Evolutionary conservation across 1,140 invertebrate species (phyloP), one percentile per base, ranked within the genome.

Genomic region (Drosophila melanogaster): DNA sequence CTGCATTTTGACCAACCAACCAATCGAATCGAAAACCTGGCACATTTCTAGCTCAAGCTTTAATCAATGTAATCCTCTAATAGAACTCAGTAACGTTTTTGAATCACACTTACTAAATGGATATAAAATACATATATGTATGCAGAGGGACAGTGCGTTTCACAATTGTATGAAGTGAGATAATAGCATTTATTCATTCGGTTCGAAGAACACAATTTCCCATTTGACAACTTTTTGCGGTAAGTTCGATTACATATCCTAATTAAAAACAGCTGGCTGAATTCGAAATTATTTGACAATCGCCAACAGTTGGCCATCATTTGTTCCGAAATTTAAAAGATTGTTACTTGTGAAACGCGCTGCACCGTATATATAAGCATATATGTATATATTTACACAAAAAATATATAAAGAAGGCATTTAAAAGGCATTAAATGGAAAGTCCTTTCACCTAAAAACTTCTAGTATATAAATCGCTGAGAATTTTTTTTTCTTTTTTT

Each of bases 1-100:
- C 50, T 70, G 33, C n/a, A 70, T 53, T 40, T 26, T 51, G 66
- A 47, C 66, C 49, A 69, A 57, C 19, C 19, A 67, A 46, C 43
- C 17, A 38, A 30, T 35, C 35, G 6, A 72, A 69, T 61, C 26
- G n/a, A 17, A 47, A 71, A 72, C 75, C 75, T 75, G 71, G 71
- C 75, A 79, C 74, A 58, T 53, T 43, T 51, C 41, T 40, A 72
- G 73, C 79, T 56, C 73, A 59, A 53, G 64, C 59, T 57, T 53
- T 41, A 59, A 53, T 67, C 55, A 38, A 50, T 19, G 19, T 26
- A 70, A 12, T 53, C 47, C 56, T 30, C 11, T 40, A 14, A 53
- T 22, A 43, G 17, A 64, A 71, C 53, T 55, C 33, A 33, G 37
- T 66, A 35, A 26, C 17, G 40, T 53, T 67, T 46, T 24, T 33